Conservation (phyloP, 2,113 vertebrate genomes). For the Telmatochromis sp. region DNA sequence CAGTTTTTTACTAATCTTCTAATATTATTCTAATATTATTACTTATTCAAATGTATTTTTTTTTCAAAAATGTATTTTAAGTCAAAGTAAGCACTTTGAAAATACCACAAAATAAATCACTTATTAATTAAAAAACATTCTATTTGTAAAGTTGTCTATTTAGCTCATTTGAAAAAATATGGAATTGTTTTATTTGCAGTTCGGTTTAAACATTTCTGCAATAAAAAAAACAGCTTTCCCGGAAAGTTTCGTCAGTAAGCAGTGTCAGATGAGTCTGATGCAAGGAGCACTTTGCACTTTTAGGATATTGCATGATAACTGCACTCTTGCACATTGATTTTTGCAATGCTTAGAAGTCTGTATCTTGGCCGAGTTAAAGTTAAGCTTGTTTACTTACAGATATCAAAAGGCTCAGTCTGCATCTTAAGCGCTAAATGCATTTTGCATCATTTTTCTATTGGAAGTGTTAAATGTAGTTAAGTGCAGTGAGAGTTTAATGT, state of each 20-base stretch:
- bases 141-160: not conserved
- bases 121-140: not conserved
- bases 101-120: not conserved
- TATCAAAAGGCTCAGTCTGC: not conserved
- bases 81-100: not conserved
- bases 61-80: not conserved
- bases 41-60: rapidly evolving
- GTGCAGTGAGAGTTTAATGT: not conserved
- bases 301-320: not conserved
- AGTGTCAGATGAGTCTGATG: not conserved
- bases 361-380: not conserved
- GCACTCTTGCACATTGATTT: not conserved
- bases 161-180: not conserved
- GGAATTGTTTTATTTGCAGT: not conserved
- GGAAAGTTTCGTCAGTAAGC: not conserved
- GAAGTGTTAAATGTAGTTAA: not conserved
- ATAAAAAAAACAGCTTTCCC: not conserved
- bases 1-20: rapidly evolving
- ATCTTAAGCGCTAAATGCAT: rapidly evolving
- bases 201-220: not conserved
- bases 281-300: not conserved
- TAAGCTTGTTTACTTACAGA: not conserved
- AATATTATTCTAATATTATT: not conserved
- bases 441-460: not conserved
- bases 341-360: not conserved